These are phyloP conservation scores for Leptopilina boulardi DNA, from an alignment of 1,140 invertebrate species.

Conservation along the genomic window DNA sequence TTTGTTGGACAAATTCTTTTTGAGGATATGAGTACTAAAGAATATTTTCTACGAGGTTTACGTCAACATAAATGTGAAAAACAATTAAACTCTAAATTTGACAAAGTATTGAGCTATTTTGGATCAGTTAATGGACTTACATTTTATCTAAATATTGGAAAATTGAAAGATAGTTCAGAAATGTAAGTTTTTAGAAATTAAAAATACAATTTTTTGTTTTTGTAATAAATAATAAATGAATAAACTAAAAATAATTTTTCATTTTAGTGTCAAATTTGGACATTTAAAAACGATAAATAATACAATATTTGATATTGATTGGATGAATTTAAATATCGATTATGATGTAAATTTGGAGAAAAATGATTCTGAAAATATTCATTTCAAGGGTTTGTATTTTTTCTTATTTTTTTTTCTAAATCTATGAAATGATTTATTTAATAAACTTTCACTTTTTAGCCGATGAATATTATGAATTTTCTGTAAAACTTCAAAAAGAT, in stretches of 20 bases:
- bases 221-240: not conserved
- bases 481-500: constrained; percentile 34
- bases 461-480: constrained; percentile 40
- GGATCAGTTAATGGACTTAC: constrained; percentile 71
- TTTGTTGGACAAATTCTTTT: constrained; percentile 70
- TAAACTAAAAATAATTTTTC: not conserved
- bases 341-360: constrained; percentile 40
- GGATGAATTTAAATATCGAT: constrained; percentile 42
- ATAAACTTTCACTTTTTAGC: constrained; percentile 45
- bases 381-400: constrained; percentile 43
- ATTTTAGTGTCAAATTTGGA: constrained; percentile 56
- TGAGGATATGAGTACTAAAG: constrained; percentile 59
- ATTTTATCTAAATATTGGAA: constrained; percentile 68
- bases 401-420: not conserved
- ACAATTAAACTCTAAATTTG: constrained; percentile 53
- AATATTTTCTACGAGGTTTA: constrained; percentile 75
- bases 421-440: not conserved
- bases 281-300: constrained; percentile 47
- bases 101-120: constrained; percentile 63
- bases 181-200: constrained; percentile 65
- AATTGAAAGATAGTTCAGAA: constrained; percentile 70
- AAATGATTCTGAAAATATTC: constrained; percentile 35
- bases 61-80: constrained; percentile 75
- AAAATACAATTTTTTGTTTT: not conserved
- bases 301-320: constrained; percentile 34